Percentiles rank a stretch among this genome's conserved stretches.
These are phyloP conservation scores for Calliphora vicina DNA, from an alignment of 1,140 invertebrate species.

Conservation along the genomic window DNA sequence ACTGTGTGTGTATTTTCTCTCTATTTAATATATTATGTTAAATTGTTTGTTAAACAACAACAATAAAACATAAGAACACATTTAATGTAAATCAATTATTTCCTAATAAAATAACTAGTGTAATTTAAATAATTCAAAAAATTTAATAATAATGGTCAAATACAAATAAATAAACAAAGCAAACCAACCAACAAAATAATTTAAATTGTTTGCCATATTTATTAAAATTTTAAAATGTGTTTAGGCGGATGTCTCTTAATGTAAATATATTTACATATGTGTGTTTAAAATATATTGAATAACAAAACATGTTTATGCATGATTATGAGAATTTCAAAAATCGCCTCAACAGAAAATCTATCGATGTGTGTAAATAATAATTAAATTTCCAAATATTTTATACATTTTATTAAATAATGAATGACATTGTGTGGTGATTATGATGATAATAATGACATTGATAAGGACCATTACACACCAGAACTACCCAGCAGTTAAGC, in stretches of 20 bases:
- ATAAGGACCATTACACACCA: background rate
- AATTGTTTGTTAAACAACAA: no score
- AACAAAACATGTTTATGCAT: no score
- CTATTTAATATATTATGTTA: no score
- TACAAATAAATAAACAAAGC: background rate
- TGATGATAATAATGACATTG: background rate
- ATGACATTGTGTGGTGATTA: background rate
- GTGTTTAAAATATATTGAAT: no score
- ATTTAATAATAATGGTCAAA: background rate
- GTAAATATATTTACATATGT: no score
- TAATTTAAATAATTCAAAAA: background rate
- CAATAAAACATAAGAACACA: no score
- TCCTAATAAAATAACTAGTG: background rate
- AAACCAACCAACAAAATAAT: background rate
- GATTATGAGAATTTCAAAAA: no score
- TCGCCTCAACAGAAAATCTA: background rate
- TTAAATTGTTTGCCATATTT: background rate
- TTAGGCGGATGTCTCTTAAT: background rate
- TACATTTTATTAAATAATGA: background rate
- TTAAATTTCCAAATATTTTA: background rate
- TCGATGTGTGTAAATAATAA: background rate
- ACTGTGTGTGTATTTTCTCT: no score
- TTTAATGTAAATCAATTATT: no score
- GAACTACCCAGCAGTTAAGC: no score
- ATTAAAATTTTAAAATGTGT: background rate